A percentile compares a stretch with the other conserved stretches of the same genome.
Conservation (phyloP, 2,797 vertebrate species). For the Scleropages formosus region DNA sequence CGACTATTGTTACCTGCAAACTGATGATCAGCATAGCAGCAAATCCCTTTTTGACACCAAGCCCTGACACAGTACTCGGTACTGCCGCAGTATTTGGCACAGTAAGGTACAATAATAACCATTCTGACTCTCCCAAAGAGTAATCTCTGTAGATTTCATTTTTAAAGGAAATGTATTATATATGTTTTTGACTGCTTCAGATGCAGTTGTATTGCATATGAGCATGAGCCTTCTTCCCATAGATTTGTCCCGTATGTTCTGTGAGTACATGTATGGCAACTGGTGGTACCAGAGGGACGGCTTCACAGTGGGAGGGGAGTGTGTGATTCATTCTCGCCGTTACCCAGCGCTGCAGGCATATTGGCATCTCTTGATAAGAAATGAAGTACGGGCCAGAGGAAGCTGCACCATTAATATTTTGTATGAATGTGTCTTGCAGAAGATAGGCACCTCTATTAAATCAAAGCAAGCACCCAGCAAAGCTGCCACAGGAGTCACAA, state of each 20-base stretch:
- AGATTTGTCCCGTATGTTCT: neutral
- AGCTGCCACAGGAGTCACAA: neutral
- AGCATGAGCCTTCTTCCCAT: too few relatives aligned
- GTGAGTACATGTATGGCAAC: neutral
- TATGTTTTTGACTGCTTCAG: neutral
- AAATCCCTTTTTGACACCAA: too few relatives aligned
- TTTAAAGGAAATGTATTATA: neutral
- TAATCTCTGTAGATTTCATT: neutral
- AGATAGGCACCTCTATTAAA: neutral
- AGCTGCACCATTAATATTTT: slow-evolving; percentile 35
- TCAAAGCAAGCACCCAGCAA: slow-evolving; percentile 12
- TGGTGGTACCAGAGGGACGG: slow-evolving; percentile 22
- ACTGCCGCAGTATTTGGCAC: too few relatives aligned
- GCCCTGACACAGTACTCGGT: too few relatives aligned
- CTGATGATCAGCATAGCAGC: too few relatives aligned
- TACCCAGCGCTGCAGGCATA: slow-evolving; percentile 30
- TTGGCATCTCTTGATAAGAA: slow-evolving; percentile 38
- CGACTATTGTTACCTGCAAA: too few relatives aligned
- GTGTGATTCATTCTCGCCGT: slow-evolving; percentile 45
- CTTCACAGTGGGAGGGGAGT: slow-evolving; percentile 14
- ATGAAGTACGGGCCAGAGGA: neutral
- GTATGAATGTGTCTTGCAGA: neutral
- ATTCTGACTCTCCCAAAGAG: neutral
- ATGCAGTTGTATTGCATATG: neutral
- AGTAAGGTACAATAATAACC: too few relatives aligned